Base-by-base conservation (phyloP, 1,140 invertebrate species). In the Lethocerus indicus region DNA sequence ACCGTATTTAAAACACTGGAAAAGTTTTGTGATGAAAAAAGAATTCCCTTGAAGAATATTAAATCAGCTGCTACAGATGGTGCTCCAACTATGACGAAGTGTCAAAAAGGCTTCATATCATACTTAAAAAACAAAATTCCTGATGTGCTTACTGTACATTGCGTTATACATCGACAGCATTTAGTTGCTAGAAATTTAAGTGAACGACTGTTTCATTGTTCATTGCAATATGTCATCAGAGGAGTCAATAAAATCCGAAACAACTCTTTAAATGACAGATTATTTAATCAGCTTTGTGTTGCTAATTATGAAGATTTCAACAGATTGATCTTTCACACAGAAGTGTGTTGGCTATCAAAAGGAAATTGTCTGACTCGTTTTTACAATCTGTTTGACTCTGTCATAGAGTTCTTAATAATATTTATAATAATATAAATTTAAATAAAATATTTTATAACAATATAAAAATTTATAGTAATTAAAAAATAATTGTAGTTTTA, bases 21-120 rank as follows among this genome's bases (percentile, higher is more conserved):
- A 49, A 46, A 58, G 26, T 59, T 60, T 60, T 63, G 54, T 41
- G 29, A 59, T 16, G 55, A 55, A 50, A 58, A 60, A 50, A 50
- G 50, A 40, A 56, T 61, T 49, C 55, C 55, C 20, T 49, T 62
- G 23, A 56, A 43, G 43, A 61, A 63, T 61, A 62, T 62, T 41
- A 43, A 59, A 32, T 57, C 56, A 44, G 52, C 52, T 49, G 58
- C 58, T 52, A 61, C 57, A 47, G 59, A 64, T 59, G 58, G 56
- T 46, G 56, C 55, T 56, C 56, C 51, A 47, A 52, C 59, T 39
- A 60, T 60, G 57, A 43, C 54, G 47, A 58, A 55, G 24, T 43
- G 57, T 24, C 56, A 61, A 52, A 52, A 48, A 49, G 53, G 50
- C 35, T 61, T 63, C 46, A 44, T 58, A 25, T 51, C 49, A 20